Percentiles rank a stretch among this genome's conserved stretches.
These are phyloP conservation scores for Poecilia velifera DNA, from an alignment of 2,797 vertebrate species.

Conservation along the genomic window DNA sequence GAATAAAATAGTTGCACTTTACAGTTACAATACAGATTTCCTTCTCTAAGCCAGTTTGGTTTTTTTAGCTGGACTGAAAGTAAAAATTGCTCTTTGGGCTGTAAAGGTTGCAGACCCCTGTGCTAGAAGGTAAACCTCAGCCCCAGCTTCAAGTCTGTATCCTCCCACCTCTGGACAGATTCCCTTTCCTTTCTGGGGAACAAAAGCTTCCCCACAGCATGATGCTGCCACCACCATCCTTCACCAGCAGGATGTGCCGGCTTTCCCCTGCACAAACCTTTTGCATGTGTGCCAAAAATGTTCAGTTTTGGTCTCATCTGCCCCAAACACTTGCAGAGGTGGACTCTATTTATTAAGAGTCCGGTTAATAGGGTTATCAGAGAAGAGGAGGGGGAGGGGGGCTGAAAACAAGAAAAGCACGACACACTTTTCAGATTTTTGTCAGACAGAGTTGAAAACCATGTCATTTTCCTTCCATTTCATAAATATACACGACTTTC, in stretches of 20 bases:
- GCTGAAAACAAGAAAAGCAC: not conserved
- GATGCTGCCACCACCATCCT: slow-evolving; percentile 3
- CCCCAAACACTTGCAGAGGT: not conserved
- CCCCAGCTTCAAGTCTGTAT: not conserved
- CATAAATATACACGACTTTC: not conserved
- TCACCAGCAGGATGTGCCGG: too few species aligned
- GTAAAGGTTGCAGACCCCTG: too few species aligned
- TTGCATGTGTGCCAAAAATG: not conserved
- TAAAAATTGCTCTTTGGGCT: too few species aligned
- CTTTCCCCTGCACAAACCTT: not conserved
- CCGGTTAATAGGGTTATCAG: not conserved
- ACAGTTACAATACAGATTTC: too few species aligned
- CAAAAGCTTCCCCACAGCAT: not conserved
- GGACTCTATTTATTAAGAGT: not conserved
- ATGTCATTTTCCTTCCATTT: slow-evolving; percentile 2
- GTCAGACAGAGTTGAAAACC: not conserved
- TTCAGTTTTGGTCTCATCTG: not conserved
- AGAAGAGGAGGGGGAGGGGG: not conserved
- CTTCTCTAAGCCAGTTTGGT: too few species aligned
- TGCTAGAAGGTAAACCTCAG: not conserved
- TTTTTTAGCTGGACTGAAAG: too few species aligned
- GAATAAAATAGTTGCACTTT: too few species aligned
- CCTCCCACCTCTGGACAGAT: not conserved
- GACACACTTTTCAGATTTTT: slow-evolving; percentile 1
- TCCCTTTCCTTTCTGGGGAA: not conserved